These are phyloP conservation scores for Syngnathus rostellatus DNA, from an alignment of 2,797 vertebrate genomes.

Conservation along the genomic window DNA sequence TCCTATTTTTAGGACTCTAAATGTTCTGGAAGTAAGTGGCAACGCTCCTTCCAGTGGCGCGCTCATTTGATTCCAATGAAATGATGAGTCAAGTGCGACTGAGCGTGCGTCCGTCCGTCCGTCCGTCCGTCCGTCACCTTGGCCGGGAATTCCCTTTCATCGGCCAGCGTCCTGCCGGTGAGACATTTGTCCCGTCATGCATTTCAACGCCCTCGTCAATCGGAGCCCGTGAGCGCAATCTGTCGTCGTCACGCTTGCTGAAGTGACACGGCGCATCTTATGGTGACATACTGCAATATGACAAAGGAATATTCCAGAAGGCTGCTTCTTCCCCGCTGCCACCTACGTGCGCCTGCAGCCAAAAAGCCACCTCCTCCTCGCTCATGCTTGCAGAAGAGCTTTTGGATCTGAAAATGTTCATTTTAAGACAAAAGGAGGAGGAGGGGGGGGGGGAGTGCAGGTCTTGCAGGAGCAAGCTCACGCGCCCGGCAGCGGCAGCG, in stretches of 20 bases:
- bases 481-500: slow-evolving; percentile 40
- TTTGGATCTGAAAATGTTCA: slow-evolving; percentile 23
- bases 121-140: no score
- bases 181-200: no score
- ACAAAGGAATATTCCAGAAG: slow-evolving; percentile 93
- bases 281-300: slow-evolving; percentile 86
- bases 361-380: slow-evolving; percentile 26
- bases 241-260: no score
- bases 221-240: neutral
- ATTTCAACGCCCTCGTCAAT: slow-evolving; percentile 24
- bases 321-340: slow-evolving; percentile 84
- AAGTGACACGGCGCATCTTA: neutral
- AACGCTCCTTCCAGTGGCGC: no score
- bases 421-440: slow-evolving; percentile 4
- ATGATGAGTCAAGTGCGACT: no score
- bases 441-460: slow-evolving; percentile 1
- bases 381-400: neutral
- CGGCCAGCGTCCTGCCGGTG: no score
- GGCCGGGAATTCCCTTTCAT: no score
- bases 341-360: slow-evolving; percentile 80
- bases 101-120: no score
- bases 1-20: no score
- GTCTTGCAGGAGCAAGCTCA: slow-evolving; percentile 33
- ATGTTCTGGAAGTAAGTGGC: no score
- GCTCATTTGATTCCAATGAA: no score